Evolutionary conservation across 2,888 invertebrate species (phyloP).

Genomic region (Coleophora deauratella): DNA sequence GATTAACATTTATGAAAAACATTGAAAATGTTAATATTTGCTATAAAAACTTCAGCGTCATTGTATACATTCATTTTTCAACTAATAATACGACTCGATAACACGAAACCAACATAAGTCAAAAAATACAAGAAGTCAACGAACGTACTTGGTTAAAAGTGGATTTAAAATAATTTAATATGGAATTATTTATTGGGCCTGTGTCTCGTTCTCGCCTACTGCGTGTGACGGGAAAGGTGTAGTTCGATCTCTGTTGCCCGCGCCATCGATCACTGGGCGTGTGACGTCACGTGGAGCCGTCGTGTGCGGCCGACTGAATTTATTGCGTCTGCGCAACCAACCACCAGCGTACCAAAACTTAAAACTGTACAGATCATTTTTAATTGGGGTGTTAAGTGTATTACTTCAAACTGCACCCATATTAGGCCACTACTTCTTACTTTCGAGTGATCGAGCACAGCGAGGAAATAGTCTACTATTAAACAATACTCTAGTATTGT

Average conservation of each 20-base stretch:
- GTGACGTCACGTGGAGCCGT: slow-evolving; percentile 73
- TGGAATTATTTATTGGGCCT: slow-evolving; percentile 56
- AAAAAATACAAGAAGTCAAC: slow-evolving; percentile 69
- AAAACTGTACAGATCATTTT: slow-evolving; percentile 33
- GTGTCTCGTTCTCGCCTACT: slow-evolving; percentile 39
- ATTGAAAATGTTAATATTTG: neutral
- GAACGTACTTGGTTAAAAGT: slow-evolving; percentile 64
- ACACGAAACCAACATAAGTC: slow-evolving; percentile 48
- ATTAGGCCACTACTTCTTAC: no score
- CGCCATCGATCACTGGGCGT: slow-evolving; percentile 69
- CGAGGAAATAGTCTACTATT: no score
- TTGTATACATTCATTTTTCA: slow-evolving; percentile 34
- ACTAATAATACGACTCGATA: slow-evolving; percentile 39
- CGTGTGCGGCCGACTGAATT: slow-evolving; percentile 71
- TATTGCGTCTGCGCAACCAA: slow-evolving; percentile 67
- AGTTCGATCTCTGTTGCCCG: slow-evolving; percentile 46
- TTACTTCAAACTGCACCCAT: no score
- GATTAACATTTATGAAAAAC: no score
- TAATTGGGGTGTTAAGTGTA: neutral
- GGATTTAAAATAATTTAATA: slow-evolving; percentile 68
- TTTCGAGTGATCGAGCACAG: no score
- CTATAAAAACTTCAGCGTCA: slow-evolving; percentile 15
- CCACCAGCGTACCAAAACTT: slow-evolving; percentile 44
- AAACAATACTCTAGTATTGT: no score
- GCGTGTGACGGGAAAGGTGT: slow-evolving; percentile 25